These are phyloP conservation scores for Novumbra hubbsi DNA, from an alignment of 2,797 vertebrate species.

Conservation along the genomic window DNA sequence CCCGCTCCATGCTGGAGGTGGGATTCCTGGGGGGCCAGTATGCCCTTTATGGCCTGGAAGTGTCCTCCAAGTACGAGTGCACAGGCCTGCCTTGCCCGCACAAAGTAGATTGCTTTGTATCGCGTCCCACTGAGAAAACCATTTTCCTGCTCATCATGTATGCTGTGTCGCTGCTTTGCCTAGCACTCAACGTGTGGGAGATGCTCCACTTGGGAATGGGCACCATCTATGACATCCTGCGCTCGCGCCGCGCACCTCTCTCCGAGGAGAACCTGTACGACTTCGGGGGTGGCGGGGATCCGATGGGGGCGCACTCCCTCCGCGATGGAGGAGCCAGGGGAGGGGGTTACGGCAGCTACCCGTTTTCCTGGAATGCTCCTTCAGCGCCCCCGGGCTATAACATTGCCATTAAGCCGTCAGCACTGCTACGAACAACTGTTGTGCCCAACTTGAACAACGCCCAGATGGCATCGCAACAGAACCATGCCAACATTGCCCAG, in stretches of 20 bases:
- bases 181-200: slow-evolving; percentile 89
- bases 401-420: slow-evolving; percentile 81
- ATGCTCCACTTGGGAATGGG: slow-evolving; percentile 93
- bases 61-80: slow-evolving; percentile 82
- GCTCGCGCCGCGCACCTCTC: slow-evolving; percentile 56
- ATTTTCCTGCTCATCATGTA: slow-evolving; percentile 97
- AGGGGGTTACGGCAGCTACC: slow-evolving; percentile 77
- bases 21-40: slow-evolving; percentile 90
- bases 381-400: slow-evolving; percentile 90
- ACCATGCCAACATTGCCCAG: slow-evolving; percentile 89
- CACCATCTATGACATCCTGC: slow-evolving; percentile 85
- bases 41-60: slow-evolving; percentile 87
- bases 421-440: slow-evolving; percentile 31
- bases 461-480: slow-evolving; percentile 86
- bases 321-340: slow-evolving; percentile 33
- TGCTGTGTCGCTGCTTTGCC: slow-evolving; percentile 84
- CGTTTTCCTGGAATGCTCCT: slow-evolving; percentile 85
- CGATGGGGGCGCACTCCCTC: neutral
- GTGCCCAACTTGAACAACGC: slow-evolving; percentile 76
- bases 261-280: slow-evolving; percentile 54
- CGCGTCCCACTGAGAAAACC: slow-evolving; percentile 93
- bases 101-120: slow-evolving; percentile 90
- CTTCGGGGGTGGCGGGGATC: slow-evolving; percentile 24
- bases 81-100: slow-evolving; percentile 84
- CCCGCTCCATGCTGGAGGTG: slow-evolving; percentile 82